Base-by-base conservation (phyloP, 2,113 vertebrate species). In the Phalacrocorax aristotelis region DNA sequence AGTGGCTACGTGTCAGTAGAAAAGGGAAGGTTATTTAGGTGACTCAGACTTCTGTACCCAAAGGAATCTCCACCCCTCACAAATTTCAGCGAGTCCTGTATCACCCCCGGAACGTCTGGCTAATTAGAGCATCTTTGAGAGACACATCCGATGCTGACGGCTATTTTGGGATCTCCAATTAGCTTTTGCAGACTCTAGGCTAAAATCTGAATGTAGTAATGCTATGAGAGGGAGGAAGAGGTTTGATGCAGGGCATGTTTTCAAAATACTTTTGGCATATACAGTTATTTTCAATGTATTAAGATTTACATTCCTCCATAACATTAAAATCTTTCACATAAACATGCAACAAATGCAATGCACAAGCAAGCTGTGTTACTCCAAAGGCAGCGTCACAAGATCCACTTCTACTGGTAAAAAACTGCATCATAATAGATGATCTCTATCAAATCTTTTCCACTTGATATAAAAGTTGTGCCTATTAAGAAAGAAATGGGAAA, bases 401-500 rank as follows among this genome's bases (percentile, higher is more conserved):
- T 94, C 93, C 90, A 51, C 55, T 83, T 84, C 89, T 87, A 90
- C 54, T 22, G 72, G 91, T 76, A 81, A 83, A 87, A 71, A 84
- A 51, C 30, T 80, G 85, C 95, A 90, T 42, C 61, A 38, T 29
- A 88, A 91, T 20, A 61, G 92, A 69, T 86, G 93, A 86, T 80
- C 71, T 81, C 96, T 85, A 77, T 4, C 66, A 86, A 69, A 70
- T 76, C 66, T 77, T 93, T 96, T 83, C 96, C 92, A 85, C 82
- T 90, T 7, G 66, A 76, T 54, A 48, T 36, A 90, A 96, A 91
- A 91, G 93, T 69, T 83, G 93, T 52, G 92, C 95, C 92, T 88
- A 88, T 79, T 49, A 54, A 55, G 82, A 92, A 42, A 95, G 85
- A 92, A 95, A 92, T 2, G 54, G 92, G 68, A 66, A 8, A 92